phyloP scores from a whole-genome alignment of 2,113 vertebrate genomes.

The Pavo muticus region DNA sequence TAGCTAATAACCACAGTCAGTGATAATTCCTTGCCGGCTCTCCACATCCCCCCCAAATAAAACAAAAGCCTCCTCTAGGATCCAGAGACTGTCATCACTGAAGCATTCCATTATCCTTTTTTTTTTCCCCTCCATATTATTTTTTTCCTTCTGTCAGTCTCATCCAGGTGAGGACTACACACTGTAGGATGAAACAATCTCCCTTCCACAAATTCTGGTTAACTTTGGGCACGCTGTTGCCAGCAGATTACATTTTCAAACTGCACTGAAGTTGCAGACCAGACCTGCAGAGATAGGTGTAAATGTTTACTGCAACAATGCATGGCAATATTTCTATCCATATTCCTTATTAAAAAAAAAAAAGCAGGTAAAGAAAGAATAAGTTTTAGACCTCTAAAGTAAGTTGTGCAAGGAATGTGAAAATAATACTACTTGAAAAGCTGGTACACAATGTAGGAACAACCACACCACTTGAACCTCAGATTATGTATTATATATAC shows the following conservation, averaged over 20 bases:
- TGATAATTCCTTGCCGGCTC: background rate
- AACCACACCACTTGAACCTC: background rate
- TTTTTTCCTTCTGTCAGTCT: conserved; percentile 31
- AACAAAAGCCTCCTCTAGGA: background rate
- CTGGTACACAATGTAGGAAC: background rate
- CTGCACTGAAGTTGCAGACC: background rate
- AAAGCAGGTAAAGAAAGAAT: background rate
- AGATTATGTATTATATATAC: background rate
- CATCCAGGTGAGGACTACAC: background rate
- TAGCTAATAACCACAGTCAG: background rate
- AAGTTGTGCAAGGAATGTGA: background rate
- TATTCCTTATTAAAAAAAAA: background rate
- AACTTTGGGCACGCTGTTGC: background rate
- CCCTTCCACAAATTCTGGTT: conserved; percentile 1
- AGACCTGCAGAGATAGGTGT: conserved; percentile 20
- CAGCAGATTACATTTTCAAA: conserved; percentile 17
- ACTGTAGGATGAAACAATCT: background rate
- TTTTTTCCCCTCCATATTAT: background rate
- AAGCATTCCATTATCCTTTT: background rate
- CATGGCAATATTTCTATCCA: background rate
- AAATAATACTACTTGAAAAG: background rate
- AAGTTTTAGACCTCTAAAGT: background rate
- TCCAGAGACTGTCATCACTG: background rate
- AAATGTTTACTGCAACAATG: background rate
- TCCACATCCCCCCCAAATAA: fast-evolving